Conservation (phyloP, 1,140 invertebrate genomes). For the Protaetia brevitarsis region DNA sequence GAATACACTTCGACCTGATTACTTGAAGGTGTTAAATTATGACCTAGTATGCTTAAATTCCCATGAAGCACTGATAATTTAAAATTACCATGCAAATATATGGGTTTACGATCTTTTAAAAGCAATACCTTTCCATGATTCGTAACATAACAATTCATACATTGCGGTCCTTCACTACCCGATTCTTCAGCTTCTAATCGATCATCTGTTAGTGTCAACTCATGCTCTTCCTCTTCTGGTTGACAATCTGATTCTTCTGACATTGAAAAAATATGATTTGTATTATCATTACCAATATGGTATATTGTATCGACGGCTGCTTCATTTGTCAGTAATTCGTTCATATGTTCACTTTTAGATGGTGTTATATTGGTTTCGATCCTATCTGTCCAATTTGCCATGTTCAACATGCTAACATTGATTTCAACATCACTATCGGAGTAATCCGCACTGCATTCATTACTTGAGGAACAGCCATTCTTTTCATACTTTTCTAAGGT, state of each 20-base stretch:
- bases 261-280: not conserved
- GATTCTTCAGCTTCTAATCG: not conserved
- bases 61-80: constrained; percentile 40
- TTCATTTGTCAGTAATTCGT: not conserved
- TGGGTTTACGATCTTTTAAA: constrained; percentile 19
- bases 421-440: not conserved
- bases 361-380: not conserved
- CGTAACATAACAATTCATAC: not conserved
- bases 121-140: constrained; percentile 20
- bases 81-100: constrained; percentile 37
- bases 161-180: not conserved
- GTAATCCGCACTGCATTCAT: not conserved
- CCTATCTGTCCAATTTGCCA: not conserved
- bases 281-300: not conserved
- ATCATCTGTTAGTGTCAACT: not conserved
- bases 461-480: not conserved
- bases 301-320: not conserved
- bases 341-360: not conserved
- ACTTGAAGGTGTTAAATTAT: constrained; percentile 30
- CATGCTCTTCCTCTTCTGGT: not conserved
- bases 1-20: constrained; percentile 54
- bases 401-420: not conserved
- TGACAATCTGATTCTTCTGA: not conserved
- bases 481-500: not conserved
- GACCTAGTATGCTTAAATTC: constrained; percentile 40